Evolutionary conservation across 2,113 vertebrate genomes (phyloP).

Genomic region (Sus scrofa): DNA sequence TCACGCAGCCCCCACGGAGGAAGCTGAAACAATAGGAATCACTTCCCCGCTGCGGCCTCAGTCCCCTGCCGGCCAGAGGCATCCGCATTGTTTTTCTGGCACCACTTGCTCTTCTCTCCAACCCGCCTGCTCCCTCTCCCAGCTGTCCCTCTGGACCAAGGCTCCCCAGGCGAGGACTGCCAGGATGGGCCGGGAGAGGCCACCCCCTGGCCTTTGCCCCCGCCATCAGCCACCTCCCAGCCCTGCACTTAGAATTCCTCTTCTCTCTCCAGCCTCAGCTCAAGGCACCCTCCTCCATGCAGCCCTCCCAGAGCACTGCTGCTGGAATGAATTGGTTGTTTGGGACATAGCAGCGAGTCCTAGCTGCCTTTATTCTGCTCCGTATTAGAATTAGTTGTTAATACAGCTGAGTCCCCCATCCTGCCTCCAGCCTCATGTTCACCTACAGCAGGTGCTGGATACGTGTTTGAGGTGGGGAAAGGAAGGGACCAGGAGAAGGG

Average conservation of each 20-base stretch:
- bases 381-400: not conserved
- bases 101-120: not conserved
- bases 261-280: not conserved
- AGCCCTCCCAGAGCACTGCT: not conserved
- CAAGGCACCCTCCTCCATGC: not conserved
- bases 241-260: not conserved
- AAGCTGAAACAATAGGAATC: constrained; percentile 58
- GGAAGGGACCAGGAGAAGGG: not conserved
- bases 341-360: not conserved
- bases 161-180: not conserved
- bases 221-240: not conserved
- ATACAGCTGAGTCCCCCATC: fast-evolving
- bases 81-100: constrained; percentile 7
- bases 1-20: not conserved
- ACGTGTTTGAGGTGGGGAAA: too few relatives aligned
- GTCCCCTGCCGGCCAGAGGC: not conserved
- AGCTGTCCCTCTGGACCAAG: not conserved
- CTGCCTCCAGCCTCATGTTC: not conserved
- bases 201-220: fast-evolving
- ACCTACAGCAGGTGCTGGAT: too few relatives aligned
- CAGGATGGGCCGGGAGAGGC: not conserved
- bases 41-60: not conserved
- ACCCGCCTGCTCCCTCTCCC: not conserved
- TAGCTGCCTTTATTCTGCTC: not conserved
- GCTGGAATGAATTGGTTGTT: not conserved